Evolutionary conservation across 2,797 vertebrate genomes (phyloP).

Genomic region (Cichlasoma orientale): DNA sequence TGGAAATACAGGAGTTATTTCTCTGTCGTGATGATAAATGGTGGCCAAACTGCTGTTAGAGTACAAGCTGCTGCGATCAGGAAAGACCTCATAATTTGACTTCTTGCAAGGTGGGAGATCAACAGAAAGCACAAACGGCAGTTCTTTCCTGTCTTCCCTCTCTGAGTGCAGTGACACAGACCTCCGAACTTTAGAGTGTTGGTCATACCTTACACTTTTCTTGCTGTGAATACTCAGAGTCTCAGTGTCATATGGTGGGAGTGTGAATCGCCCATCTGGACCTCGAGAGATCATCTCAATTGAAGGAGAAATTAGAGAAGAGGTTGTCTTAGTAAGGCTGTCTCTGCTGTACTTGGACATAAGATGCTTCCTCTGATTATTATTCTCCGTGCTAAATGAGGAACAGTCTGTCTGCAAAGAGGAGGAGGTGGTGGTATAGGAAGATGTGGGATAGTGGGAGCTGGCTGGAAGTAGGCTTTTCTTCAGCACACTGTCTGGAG

Average conservation of each 20-base stretch:
- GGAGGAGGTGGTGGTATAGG: constrained; percentile 67
- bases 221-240: constrained; percentile 31
- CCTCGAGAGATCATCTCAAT: constrained; percentile 90
- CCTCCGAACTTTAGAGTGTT: constrained; percentile 46
- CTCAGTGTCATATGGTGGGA: constrained; percentile 54
- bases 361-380: constrained; percentile 41
- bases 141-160: constrained; percentile 58
- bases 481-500: constrained; percentile 90
- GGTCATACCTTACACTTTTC: constrained; percentile 42
- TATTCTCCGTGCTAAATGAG: constrained; percentile 63
- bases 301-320: constrained; percentile 60
- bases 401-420: constrained; percentile 75
- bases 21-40: constrained; percentile 13
- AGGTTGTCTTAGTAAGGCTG: constrained; percentile 60
- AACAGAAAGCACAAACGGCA: constrained; percentile 80
- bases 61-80: constrained; percentile 63
- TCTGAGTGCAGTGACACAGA: constrained; percentile 72
- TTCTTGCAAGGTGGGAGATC: constrained; percentile 71
- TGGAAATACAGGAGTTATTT: constrained; percentile 44
- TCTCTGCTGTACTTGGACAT: constrained; percentile 67
- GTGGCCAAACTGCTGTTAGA: constrained; percentile 61
- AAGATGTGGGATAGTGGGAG: constrained; percentile 72
- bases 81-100: constrained; percentile 22
- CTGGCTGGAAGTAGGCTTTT: constrained; percentile 85
- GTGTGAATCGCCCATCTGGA: constrained; percentile 90